phyloP scores from a whole-genome alignment of 2,888 invertebrate genomes.

The Candidula unifasciata region DNA sequence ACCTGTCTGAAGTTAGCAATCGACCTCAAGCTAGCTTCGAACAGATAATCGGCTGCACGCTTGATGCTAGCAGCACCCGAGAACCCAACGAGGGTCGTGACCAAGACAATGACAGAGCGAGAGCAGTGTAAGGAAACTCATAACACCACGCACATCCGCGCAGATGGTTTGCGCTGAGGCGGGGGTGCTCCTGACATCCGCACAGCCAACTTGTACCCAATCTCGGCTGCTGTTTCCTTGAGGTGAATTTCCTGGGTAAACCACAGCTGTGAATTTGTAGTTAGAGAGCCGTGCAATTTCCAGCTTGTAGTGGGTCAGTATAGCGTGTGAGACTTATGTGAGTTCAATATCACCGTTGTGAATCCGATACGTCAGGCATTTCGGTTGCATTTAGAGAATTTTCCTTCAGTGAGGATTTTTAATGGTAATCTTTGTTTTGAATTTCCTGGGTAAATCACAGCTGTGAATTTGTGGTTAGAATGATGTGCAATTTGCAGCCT shows the following conservation, averaged over 20 bases:
- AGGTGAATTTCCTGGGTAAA: background rate
- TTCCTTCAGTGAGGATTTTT: too few relatives aligned
- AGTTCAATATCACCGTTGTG: too few relatives aligned
- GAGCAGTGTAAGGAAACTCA: background rate
- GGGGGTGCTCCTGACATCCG: background rate
- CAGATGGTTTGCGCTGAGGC: background rate
- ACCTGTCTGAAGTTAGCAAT: too few relatives aligned
- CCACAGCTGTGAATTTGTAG: background rate
- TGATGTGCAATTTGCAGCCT: too few relatives aligned
- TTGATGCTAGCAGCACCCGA: background rate
- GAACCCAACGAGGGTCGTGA: background rate
- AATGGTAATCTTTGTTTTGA: too few relatives aligned
- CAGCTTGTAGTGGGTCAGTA: too few relatives aligned
- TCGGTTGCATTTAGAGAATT: too few relatives aligned
- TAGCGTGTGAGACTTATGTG: too few relatives aligned
- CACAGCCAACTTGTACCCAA: background rate
- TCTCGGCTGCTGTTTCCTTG: background rate
- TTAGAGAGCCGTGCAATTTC: too few relatives aligned
- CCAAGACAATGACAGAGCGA: background rate
- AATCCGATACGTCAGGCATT: too few relatives aligned
- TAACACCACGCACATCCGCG: background rate
- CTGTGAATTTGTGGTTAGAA: too few relatives aligned
- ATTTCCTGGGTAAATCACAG: too few relatives aligned
- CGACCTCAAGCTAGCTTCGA: background rate
- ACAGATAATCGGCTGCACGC: background rate